Conservation (phyloP, 2,113 vertebrate species). For the Puma concolor region DNA sequence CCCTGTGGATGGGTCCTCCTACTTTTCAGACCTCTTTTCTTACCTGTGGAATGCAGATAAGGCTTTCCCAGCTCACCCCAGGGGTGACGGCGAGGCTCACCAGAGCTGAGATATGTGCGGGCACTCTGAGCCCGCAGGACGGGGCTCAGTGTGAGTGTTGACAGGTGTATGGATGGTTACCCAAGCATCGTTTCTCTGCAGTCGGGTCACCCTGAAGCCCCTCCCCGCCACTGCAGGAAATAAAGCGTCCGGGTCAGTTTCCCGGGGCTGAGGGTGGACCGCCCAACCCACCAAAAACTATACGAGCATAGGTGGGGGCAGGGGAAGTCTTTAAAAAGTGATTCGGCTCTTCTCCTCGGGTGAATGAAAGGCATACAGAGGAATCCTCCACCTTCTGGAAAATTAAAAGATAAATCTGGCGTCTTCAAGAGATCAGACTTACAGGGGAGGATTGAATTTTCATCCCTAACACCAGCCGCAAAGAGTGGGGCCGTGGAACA, state of each 20-base stretch:
- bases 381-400: neutral
- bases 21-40: neutral
- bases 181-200: neutral
- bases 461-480: neutral
- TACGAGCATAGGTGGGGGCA: fast-evolving
- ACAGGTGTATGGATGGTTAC: neutral
- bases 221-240: neutral
- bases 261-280: neutral
- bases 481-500: neutral
- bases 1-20: neutral
- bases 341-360: neutral
- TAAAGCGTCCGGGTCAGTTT: too few species aligned
- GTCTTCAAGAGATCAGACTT: neutral
- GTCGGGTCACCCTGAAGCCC: fast-evolving
- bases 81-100: neutral
- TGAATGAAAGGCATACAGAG: neutral
- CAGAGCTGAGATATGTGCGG: fast-evolving
- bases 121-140: neutral
- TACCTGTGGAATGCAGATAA: neutral
- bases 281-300: neutral
- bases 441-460: neutral
- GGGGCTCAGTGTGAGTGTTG: too few species aligned
- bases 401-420: neutral
- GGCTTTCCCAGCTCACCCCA: neutral
- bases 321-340: neutral